A percentile compares a stretch with the other conserved stretches of the same genome.
Evolutionary conservation across 30 jellyfish, hydroid and myxozoan species (phyloP).

Genomic region (Clytia hemisphaerica): DNA sequence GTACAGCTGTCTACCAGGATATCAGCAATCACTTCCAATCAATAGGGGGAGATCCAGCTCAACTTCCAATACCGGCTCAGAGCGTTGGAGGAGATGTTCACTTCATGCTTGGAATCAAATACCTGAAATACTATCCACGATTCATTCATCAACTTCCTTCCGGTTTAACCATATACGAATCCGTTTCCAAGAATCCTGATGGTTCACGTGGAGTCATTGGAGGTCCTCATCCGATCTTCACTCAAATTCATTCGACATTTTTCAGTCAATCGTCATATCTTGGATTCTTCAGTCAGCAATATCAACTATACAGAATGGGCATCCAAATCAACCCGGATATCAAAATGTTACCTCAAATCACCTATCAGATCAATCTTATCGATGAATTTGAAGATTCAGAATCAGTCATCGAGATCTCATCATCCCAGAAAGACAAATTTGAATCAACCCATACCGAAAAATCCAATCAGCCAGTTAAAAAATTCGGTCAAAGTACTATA

Average conservation of each 20-base stretch:
- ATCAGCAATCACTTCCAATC: not conserved
- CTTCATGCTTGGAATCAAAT: slow-evolving; percentile 20
- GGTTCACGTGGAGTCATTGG: slow-evolving; percentile 22
- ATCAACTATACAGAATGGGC: not conserved
- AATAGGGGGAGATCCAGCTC: not conserved
- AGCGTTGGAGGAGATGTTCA: slow-evolving; percentile 22
- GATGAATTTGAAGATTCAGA: too few relatives aligned
- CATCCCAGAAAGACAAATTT: too few relatives aligned
- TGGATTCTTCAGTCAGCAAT: not conserved
- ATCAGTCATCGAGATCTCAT: too few relatives aligned
- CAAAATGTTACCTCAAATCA: too few relatives aligned
- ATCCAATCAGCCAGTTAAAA: too few relatives aligned
- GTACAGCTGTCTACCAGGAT: not conserved
- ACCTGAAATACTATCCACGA: slow-evolving; percentile 2
- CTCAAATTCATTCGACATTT: not conserved
- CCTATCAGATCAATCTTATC: too few relatives aligned
- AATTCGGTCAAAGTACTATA: too few relatives aligned
- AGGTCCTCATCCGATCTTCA: slow-evolving; percentile 21
- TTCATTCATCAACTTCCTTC: not conserved
- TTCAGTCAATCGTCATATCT: too few relatives aligned
- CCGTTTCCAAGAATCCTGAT: not conserved
- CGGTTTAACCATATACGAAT: slow-evolving; percentile 1
- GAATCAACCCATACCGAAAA: too few relatives aligned
- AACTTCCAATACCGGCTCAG: slow-evolving; percentile 5
- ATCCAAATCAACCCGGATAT: not conserved